Percentiles rank a stretch among this genome's conserved stretches.
Conservation (phyloP, 1,140 invertebrate genomes). For the Dreissena polymorpha region DNA sequence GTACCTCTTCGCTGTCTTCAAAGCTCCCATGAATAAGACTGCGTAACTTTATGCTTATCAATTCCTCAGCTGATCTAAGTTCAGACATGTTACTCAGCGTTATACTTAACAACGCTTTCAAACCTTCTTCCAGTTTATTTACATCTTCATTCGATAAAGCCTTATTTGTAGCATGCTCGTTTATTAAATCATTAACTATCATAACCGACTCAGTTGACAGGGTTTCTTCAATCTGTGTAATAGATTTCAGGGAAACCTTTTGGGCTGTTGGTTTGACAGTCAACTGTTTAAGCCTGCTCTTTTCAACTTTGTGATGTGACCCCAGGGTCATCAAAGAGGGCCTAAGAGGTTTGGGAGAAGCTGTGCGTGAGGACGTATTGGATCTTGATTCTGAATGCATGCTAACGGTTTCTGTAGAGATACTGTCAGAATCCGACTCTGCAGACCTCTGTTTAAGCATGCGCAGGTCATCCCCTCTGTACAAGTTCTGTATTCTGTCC, state of each 20-base stretch:
- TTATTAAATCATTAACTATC: constrained; percentile 37
- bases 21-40: constrained; percentile 13
- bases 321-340: constrained; percentile 31
- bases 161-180: constrained; percentile 37
- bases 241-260: constrained; percentile 26
- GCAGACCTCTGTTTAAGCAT: constrained; percentile 25
- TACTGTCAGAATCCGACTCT: constrained; percentile 39
- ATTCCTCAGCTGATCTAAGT: constrained; percentile 34
- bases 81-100: constrained; percentile 14
- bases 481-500: constrained; percentile 10
- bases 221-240: constrained; percentile 24
- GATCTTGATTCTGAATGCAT: constrained; percentile 15
- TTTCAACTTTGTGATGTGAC: constrained; percentile 20
- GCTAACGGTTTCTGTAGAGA: constrained; percentile 8
- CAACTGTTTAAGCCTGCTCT: background rate
- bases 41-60: constrained; percentile 35
- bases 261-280: constrained; percentile 11
- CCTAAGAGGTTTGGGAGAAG: constrained; percentile 38
- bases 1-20: constrained; percentile 8
- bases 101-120: constrained; percentile 42
- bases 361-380: constrained; percentile 34
- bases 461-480: constrained; percentile 5
- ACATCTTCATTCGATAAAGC: constrained; percentile 21
- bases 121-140: constrained; percentile 24
- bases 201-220: constrained; percentile 7